Evolutionary conservation across 2,888 invertebrate genomes (phyloP).

Genomic region (Malacosoma neustria): DNA sequence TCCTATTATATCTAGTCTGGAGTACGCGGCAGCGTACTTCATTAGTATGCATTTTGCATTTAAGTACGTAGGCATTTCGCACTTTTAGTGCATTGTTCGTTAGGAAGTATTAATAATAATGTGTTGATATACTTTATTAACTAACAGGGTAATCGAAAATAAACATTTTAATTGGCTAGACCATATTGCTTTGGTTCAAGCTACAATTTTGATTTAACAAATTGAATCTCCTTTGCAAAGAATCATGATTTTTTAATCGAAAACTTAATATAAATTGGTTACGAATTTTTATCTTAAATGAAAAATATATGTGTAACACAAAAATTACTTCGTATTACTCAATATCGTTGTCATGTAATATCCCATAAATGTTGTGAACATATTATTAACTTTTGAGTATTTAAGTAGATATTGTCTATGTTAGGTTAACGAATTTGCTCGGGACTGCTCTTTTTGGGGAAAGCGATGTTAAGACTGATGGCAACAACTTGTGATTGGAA

Average conservation of each 20-base stretch:
- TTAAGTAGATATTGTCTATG: conserved; percentile 6
- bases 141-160: conserved; percentile 58
- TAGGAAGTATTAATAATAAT: conserved; percentile 40
- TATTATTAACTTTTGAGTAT: conserved; percentile 3
- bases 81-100: conserved; percentile 58
- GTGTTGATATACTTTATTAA: conserved; percentile 37
- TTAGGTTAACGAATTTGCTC: conserved; percentile 5
- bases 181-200: background rate
- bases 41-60: conserved; percentile 10
- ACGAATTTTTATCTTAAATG: no score
- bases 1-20: no score
- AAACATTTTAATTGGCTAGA: background rate
- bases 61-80: conserved; percentile 20
- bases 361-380: background rate
- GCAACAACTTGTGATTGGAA: conserved; percentile 62
- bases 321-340: no score
- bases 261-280: background rate
- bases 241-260: no score
- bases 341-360: background rate
- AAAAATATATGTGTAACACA: no score
- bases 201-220: background rate
- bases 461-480: conserved; percentile 57
- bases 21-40: background rate
- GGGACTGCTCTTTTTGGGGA: conserved; percentile 26
- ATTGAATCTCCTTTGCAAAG: no score